phyloP scores from a whole-genome alignment of 1,140 invertebrate genomes.

The Ditylenchus dipsaci region DNA sequence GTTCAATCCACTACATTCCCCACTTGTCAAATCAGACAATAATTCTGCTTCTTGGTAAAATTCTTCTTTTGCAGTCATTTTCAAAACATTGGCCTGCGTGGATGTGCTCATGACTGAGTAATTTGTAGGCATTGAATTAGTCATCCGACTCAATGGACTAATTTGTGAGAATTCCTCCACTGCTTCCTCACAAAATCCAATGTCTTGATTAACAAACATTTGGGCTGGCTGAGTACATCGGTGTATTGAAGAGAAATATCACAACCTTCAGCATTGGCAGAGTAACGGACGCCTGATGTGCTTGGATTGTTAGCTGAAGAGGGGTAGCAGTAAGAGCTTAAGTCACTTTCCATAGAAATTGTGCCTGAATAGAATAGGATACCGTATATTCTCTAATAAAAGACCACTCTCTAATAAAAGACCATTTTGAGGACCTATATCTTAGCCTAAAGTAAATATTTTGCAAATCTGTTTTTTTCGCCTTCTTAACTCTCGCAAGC shows the following conservation, averaged over 20 bases:
- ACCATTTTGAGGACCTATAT: no score
- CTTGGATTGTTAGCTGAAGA: neutral
- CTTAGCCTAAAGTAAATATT: no score
- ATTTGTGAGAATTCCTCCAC: neutral
- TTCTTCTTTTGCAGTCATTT: constrained; percentile 1
- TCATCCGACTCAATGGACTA: neutral
- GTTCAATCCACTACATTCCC: neutral
- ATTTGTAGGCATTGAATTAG: neutral
- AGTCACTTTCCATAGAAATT: constrained; percentile 25
- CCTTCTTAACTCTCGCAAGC: no score
- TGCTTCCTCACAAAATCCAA: constrained; percentile 1
- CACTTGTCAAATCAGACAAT: constrained; percentile 11
- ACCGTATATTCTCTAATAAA: no score
- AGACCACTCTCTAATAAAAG: no score
- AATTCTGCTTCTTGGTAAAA: constrained; percentile 21
- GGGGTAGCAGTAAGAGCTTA: constrained; percentile 3
- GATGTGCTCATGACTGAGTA: neutral
- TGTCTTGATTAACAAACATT: neutral
- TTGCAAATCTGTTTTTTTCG: no score
- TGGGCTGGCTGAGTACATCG: neutral
- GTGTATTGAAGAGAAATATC: constrained; percentile 1
- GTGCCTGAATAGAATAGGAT: neutral
- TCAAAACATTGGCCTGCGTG: neutral
- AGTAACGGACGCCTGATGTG: neutral
- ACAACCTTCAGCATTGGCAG: neutral